Conservation (phyloP, 1,140 invertebrate genomes). For the Hestina assimilis region DNA sequence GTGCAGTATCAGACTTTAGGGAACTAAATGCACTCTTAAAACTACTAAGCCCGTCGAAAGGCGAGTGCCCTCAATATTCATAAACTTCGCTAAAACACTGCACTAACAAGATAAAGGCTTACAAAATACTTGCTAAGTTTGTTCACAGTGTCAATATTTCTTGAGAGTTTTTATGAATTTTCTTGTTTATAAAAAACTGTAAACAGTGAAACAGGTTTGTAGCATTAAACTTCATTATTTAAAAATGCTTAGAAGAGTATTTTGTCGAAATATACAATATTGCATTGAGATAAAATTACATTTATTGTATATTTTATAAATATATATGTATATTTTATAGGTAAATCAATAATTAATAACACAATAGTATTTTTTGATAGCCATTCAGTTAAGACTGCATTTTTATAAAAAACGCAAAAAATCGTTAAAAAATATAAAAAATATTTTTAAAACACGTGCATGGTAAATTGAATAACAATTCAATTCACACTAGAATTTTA, state of each 20-base stretch:
- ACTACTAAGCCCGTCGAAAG: slow-evolving; percentile 7
- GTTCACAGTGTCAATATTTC: not conserved
- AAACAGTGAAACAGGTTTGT: not conserved
- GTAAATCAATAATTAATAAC: not conserved
- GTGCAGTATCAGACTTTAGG: not conserved
- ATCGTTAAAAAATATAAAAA: no score
- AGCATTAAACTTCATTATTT: no score
- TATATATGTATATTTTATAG: no score
- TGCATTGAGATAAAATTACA: no score
- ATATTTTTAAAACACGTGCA: no score
- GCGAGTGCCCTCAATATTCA: slow-evolving; percentile 3
- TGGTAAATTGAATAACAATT: no score
- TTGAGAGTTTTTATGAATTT: not conserved
- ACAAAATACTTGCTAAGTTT: not conserved
- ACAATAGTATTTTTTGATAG: no score
- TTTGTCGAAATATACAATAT: not conserved
- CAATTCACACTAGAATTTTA: no score
- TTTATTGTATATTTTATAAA: no score
- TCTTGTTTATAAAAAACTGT: not conserved
- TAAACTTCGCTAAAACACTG: slow-evolving; percentile 2
- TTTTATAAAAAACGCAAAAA: no score
- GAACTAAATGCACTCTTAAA: slow-evolving; percentile 10
- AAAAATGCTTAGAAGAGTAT: not conserved
- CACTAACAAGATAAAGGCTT: slow-evolving; percentile 1
- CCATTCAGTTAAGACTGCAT: no score